Base-by-base conservation (phyloP, 2,888 invertebrate species). In the Limenitis camilla region DNA sequence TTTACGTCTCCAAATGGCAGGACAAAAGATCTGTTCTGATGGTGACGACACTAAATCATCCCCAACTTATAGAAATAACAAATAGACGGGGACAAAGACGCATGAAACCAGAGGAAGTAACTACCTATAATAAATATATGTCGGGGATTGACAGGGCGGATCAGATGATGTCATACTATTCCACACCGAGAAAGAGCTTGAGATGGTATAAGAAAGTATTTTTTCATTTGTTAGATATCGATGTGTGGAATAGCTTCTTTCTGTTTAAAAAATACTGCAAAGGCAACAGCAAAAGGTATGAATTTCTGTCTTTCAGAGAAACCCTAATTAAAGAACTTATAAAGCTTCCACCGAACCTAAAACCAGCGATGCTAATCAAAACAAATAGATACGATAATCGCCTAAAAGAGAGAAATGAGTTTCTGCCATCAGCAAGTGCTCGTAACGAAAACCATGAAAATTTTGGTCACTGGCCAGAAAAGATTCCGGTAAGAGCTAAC, bases 1-100 rank as follows among this genome's bases (percentile, higher is more conserved):
- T 67, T 8, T 70, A 68, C 53, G 65, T 68, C 9, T 59, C 60
- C 28, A 63, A 62, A 40, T 70, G 69, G 69, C 59, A 55, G 39
- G 68, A 68, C 58, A 68, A 63, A 36, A 54, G 68, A 11, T 58
- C 62, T 44, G 69, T 69, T 29, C 44, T 61, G 11, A 63, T 65
- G 61, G 57, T 72, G 44, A 66, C 69, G 35, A 71, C 68, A 32
- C 47, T 48, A 30, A 44, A 63, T 40, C 65, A 71, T 55, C 66
- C 66, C 44, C 32, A 41, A 40, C 50, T 64, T 41, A 50, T 59
- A 39, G 48, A 53, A 56, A 56, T 56, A 45, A 29, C 33, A 55
- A 66, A 64, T 48, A 52, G 59, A 46, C 57, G 46, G 60, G 61
- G 61, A n/a, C 49, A 41, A 50, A 53, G 54, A 33, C 59, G 55